A percentile compares a stretch with the other conserved stretches of the same genome.
Conservation (phyloP, 2,797 vertebrate genomes). For the Enteromius paludinosus region DNA sequence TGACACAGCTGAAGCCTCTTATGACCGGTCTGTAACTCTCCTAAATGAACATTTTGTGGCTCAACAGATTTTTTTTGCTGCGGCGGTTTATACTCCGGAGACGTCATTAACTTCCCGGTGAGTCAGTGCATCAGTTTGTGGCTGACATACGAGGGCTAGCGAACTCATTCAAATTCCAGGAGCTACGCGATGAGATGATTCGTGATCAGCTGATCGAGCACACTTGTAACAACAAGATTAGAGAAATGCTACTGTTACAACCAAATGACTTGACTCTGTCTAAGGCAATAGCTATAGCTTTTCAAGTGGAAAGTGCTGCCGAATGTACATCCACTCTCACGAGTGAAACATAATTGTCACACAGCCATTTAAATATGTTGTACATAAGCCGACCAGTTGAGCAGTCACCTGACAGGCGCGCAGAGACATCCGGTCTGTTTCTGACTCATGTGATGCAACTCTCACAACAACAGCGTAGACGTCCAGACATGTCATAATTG, state of each 20-base stretch:
- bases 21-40: neutral
- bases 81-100: neutral
- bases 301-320: neutral
- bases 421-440: too few relatives aligned
- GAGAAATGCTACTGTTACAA: neutral
- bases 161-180: too few relatives aligned
- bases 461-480: accelerated
- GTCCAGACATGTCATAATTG: too few relatives aligned
- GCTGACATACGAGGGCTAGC: neutral
- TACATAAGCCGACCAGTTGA: neutral
- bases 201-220: too few relatives aligned
- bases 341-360: neutral
- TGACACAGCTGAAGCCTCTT: neutral
- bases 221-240: neutral
- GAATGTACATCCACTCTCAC: neutral
- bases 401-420: too few relatives aligned
- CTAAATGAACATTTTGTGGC: neutral
- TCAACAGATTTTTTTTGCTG: constrained; percentile 3
- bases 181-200: too few relatives aligned
- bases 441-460: neutral
- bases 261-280: neutral
- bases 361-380: neutral
- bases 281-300: neutral
- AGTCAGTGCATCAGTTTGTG: neutral
- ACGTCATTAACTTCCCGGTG: neutral